Evolutionary conservation across 2,113 vertebrate species (phyloP), one percentile per base, ranked within the genome.

Genomic region (Epinephelus lanceolatus): DNA sequence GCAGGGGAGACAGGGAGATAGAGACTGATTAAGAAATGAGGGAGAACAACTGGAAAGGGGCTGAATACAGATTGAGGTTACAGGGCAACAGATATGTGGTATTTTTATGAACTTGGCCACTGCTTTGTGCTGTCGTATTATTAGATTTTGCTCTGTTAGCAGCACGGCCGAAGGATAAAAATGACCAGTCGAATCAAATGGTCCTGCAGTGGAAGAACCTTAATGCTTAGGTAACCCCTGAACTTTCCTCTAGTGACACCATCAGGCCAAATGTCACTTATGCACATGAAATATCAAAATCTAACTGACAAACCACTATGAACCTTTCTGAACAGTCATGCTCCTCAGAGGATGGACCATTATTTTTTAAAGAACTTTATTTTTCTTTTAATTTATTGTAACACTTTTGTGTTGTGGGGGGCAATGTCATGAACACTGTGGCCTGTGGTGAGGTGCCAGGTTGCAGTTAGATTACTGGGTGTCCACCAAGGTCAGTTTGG

Each of bases 171-270:
- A 18, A 40, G 49, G 10, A 37, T 37, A 37, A 15, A 49, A 49
- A 49, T 49, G 47, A 49, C 47, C 47, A 17, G 1, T 37, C 6
- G 1, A 37, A 37, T 37, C 63, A 52, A 4, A 14, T 30, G 52
- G 30, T 72, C 55, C 21, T 53, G 4, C n/a, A 66, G 33, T 55
- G 57, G 33, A 67, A 65, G 52, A 57, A 33, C 71, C 56, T 3
- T 60, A 2, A n/a, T 30, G 17, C 49, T 51, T 49, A 25, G 56
- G 12, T 81, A 52, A 73, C 30, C 55, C 15, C 6, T 42, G 49
- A 68, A 30, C 51, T 73, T 75, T 71, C 14, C 63, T 60, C 51
- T 63, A 15, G 13, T 42, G 25, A 60, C 66, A 52, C 18, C 27
- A 52, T 60, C 45, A 51, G 71, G 18, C 19, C 17, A 57, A 55